Base-by-base conservation (phyloP, 2,797 vertebrate genomes). In the Oreortyx pictus region DNA sequence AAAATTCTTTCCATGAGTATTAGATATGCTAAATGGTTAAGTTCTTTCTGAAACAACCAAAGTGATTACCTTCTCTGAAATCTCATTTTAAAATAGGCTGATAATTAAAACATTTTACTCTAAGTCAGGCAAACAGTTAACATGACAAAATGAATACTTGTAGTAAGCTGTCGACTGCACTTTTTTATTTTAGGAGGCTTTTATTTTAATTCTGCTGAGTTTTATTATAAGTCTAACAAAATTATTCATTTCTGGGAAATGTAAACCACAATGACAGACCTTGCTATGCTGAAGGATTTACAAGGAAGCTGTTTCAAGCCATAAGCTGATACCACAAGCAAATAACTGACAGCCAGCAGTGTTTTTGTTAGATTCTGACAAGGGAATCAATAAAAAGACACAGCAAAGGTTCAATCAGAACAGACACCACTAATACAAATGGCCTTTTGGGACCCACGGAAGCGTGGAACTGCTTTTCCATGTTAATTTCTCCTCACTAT, bases 331-430 rank as follows among this genome's bases (percentile, higher is more conserved):
- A 96, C 81, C 84, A 61, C 0, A 13, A 97, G 91, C 88, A 92
- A 97, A 95, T 91, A 95, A 95, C 95, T 92, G 95, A 97, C 0
- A n/a, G 93, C 84, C 96, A 96, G 94, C 25, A 70, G 94, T 97
- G 96, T 93, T 97, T 98, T 97, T 97, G 96, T 97, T 96, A 97
- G 96, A 71, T 82, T 91, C 92, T 97, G 97, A 98, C 97, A 97
- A 97, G 95, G 62, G 95, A 97, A 98, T 98, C 97, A 97, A 97
- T 98, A 98, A 97, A 97, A 97, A 96, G 97, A 97, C 96, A 97
- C 84, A 66, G 96, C 93, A 97, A 97, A 97, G 95, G 96, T 97
- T 97, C 97, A 97, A 97, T 97, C 97, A 97, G 97, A 97, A 96
- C 97, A 97, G 98, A 97, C 97, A 97, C 88, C 90, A 97, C 96